Evolutionary conservation across 53 echinoderm and acorn worm species (phyloP).

Genomic region (Henricia sp.): DNA sequence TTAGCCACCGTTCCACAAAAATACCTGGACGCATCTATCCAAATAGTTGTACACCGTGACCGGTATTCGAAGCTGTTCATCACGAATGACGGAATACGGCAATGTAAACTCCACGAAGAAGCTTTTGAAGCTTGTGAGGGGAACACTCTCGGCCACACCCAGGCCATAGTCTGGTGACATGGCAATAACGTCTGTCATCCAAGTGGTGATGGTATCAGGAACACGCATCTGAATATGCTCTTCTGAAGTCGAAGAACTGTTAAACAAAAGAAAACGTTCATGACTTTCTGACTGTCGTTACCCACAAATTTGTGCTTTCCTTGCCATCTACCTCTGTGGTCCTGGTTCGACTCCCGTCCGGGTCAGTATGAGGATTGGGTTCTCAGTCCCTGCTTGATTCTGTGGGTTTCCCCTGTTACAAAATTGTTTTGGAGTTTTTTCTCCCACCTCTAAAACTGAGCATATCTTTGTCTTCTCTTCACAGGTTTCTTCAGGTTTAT

Average conservation of each 20-base stretch:
- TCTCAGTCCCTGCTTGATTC: too few relatives aligned
- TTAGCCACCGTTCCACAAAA: background rate
- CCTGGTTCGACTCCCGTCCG: too few relatives aligned
- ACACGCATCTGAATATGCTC: slow-evolving; percentile 69
- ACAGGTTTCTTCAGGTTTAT: too few relatives aligned
- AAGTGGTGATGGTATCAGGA: slow-evolving; percentile 93
- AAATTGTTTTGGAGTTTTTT: too few relatives aligned
- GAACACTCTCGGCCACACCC: slow-evolving; percentile 72
- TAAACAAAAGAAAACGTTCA: background rate
- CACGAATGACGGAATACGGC: slow-evolving; percentile 91
- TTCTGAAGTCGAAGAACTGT: slow-evolving; percentile 77
- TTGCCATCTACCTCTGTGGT: background rate
- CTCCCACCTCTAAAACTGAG: too few relatives aligned
- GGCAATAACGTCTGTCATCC: slow-evolving; percentile 83
- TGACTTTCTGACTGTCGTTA: background rate
- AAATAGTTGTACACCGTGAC: slow-evolving; percentile 89
- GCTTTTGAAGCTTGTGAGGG: slow-evolving; percentile 81
- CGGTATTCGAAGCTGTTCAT: slow-evolving; percentile 88
- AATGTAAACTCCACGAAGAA: slow-evolving; percentile 92
- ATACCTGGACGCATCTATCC: slow-evolving; percentile 91
- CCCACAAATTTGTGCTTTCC: background rate
- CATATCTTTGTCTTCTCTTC: too few relatives aligned
- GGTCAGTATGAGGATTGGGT: too few relatives aligned
- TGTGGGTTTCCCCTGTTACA: too few relatives aligned
- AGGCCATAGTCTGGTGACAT: slow-evolving; percentile 81